These are phyloP conservation scores for Caenorhabditis sp. DNA, from an alignment of 2,888 invertebrate species.

Conservation along the genomic window DNA sequence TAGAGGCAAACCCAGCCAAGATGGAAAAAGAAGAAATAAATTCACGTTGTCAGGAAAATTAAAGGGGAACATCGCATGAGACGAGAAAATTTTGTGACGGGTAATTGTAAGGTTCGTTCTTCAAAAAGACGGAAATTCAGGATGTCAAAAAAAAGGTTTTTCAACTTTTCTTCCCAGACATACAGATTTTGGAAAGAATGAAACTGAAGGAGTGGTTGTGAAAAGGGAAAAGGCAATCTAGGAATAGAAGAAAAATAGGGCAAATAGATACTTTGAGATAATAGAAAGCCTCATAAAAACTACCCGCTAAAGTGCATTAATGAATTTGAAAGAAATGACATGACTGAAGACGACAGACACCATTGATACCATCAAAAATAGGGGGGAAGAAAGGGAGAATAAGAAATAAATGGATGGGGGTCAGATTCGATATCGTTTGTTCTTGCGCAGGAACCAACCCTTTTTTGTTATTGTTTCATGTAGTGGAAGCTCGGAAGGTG, in stretches of 20 bases:
- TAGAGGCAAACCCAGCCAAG: not conserved
- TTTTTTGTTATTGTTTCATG: slow-evolving; percentile 48
- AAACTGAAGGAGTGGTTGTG: not conserved
- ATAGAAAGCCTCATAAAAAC: slow-evolving; percentile 9
- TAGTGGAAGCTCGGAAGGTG: slow-evolving; percentile 8
- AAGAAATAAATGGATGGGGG: slow-evolving; percentile 29
- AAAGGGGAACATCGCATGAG: slow-evolving; percentile 24
- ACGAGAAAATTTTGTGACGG: not conserved
- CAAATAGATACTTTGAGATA: slow-evolving; percentile 14
- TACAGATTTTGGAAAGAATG: not conserved
- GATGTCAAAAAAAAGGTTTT: slow-evolving; percentile 14
- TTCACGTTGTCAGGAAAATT: not conserved
- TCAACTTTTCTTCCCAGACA: not conserved
- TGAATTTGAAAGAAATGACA: not conserved
- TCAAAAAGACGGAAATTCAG: slow-evolving; percentile 25
- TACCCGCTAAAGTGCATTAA: slow-evolving; percentile 36
- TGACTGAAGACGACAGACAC: not conserved
- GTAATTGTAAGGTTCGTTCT: slow-evolving; percentile 50
- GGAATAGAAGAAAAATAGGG: slow-evolving; percentile 20
- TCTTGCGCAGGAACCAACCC: slow-evolving; percentile 39
- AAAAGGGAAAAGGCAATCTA: not conserved
- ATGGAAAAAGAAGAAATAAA: slow-evolving; percentile 9
- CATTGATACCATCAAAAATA: slow-evolving; percentile 37
- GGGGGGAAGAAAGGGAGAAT: slow-evolving; percentile 2
- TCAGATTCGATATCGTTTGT: slow-evolving; percentile 46